Evolutionary conservation across 2,888 invertebrate genomes (phyloP).

Genomic region (Cistogaster globosa): DNA sequence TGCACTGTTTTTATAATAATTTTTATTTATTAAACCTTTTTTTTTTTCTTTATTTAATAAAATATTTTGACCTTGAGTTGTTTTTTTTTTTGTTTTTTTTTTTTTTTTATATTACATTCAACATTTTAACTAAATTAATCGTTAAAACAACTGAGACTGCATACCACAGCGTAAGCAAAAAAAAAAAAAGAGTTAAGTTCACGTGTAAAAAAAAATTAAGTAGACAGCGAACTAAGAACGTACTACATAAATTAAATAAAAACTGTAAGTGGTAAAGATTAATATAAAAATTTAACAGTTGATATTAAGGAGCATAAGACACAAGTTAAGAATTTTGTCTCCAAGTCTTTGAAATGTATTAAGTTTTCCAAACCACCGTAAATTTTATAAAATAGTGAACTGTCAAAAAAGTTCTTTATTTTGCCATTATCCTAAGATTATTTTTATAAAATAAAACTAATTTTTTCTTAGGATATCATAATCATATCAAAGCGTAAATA

Average conservation of each 20-base stretch:
- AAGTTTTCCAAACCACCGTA: too few relatives aligned
- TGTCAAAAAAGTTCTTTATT: too few relatives aligned
- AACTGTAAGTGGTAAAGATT: too few relatives aligned
- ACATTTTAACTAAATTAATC: constrained; percentile 68
- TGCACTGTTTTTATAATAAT: constrained; percentile 26
- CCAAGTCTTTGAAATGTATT: too few relatives aligned
- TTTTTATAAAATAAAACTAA: too few relatives aligned
- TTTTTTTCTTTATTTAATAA: constrained; percentile 47
- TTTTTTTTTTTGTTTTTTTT: constrained; percentile 33
- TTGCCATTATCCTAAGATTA: too few relatives aligned
- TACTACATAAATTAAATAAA: constrained; percentile 15
- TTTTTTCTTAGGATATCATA: too few relatives aligned
- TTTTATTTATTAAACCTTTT: constrained; percentile 24
- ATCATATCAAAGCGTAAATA: too few relatives aligned
- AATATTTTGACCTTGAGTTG: constrained; percentile 68
- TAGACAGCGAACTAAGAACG: background rate
- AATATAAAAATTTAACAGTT: too few relatives aligned
- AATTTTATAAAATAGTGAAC: too few relatives aligned
- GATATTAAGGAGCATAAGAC: too few relatives aligned
- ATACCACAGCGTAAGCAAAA: constrained; percentile 41
- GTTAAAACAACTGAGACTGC: constrained; percentile 63
- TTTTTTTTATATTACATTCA: constrained; percentile 23
- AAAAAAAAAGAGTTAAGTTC: background rate
- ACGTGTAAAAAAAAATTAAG: background rate
- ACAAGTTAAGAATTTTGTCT: too few relatives aligned